Evolutionary conservation across 2,797 vertebrate species (phyloP), one percentile per base, ranked within the genome.

Genomic region (Sternotherus odoratus): DNA sequence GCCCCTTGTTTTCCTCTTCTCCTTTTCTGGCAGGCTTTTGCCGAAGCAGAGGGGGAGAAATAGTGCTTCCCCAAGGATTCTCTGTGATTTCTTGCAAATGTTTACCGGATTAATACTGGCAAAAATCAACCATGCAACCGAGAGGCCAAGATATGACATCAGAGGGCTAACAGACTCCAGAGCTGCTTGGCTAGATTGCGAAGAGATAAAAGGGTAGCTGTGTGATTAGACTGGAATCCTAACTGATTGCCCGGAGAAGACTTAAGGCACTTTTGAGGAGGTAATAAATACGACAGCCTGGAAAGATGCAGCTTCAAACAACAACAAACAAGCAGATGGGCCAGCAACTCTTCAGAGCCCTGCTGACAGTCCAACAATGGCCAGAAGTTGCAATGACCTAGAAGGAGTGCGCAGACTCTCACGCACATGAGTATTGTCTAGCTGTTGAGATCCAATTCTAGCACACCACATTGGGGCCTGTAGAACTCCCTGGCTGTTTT

Each of bases 101-200:
- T 86, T 91, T 54, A 13, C 77, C 74, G 92, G 89, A 63, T 17
- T 77, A 50, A 43, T 49, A 11, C 92, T 84, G 91, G 90, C 36
- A 39, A 77, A 69, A 63, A 39, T 79, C 49, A 43, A 10, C 36
- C 33, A 11, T 53, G 43, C 69, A 1, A 83, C 19, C 82, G 17
- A 66, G 5, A 2, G 78, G 91, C 95, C 90, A 92, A 91, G 87
- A 33, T 30, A 53, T 91, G 81, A 87, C 69, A 26, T 94, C 94
- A 83, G 2, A 0, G 74, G 49, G 39, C 26, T 91, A 84, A 90
- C 1, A 3, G 80, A 83, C 28, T 83, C 89, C 91, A 85, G 96
- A 80, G 48, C 85, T 49, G 49, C 87, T 66, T 6, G 33, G 74
- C 49, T 63, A 39, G 53, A 91, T 83, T 19, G 0, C 3, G n/a